Conservation (phyloP, 2,797 vertebrate genomes). For the Taeniopygia guttata region DNA sequence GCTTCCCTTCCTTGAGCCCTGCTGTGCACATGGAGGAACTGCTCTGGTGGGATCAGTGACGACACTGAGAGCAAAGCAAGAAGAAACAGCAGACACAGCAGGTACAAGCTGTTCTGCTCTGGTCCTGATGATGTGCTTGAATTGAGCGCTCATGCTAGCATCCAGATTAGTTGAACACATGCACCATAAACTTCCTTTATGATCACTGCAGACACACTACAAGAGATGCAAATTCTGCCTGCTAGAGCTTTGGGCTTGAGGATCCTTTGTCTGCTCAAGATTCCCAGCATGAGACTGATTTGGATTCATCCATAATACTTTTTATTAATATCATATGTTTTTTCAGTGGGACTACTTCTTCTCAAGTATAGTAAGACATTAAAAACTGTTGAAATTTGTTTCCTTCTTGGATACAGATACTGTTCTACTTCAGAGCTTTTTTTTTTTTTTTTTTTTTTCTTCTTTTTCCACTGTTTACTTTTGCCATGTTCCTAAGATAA, state of each 20-base stretch:
- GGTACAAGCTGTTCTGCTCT: not conserved
- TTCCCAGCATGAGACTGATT: not conserved
- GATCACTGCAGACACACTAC: not conserved
- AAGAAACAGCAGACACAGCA: not conserved
- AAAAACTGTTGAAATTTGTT: not conserved
- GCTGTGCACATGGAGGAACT: not conserved
- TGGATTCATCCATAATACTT: not conserved
- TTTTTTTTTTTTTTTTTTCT: not conserved
- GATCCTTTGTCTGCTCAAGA: not conserved
- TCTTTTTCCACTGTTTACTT: not conserved
- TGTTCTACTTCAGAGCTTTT: not conserved
- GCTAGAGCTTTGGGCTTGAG: not conserved
- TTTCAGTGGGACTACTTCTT: not conserved
- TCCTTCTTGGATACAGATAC: not conserved
- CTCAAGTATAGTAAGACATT: not conserved
- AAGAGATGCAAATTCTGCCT: not conserved
- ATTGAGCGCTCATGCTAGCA: not conserved
- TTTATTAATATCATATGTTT: not conserved
- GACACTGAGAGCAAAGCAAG: not conserved
- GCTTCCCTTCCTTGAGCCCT: not conserved
- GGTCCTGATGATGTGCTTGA: not conserved
- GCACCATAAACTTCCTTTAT: not conserved
- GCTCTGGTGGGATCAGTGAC: not conserved
- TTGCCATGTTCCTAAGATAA: not conserved
- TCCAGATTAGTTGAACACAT: not conserved